Evolutionary conservation across 2,797 vertebrate species (phyloP).

Genomic region (Chaenodraco wilsoni): DNA sequence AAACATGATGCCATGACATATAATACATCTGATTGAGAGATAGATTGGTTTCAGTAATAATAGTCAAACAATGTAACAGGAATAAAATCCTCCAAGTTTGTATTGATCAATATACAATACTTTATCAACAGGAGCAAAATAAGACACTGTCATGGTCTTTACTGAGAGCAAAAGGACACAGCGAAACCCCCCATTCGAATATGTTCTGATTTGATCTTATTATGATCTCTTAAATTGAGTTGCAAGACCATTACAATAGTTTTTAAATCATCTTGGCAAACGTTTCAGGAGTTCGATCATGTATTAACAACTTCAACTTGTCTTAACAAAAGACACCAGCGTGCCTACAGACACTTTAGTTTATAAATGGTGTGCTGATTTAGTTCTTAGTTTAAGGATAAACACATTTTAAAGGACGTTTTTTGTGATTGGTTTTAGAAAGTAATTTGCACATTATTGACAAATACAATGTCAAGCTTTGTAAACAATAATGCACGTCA

Average conservation of each 20-base stretch:
- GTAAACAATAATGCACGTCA: neutral
- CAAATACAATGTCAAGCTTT: neutral
- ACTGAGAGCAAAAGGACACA: slow-evolving; percentile 16
- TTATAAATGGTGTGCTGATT: slow-evolving; percentile 2
- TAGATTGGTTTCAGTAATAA: too few species aligned
- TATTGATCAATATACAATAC: slow-evolving; percentile 33
- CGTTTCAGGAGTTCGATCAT: neutral
- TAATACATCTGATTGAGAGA: too few species aligned
- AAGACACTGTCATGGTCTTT: slow-evolving; percentile 37
- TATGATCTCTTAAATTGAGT: slow-evolving; percentile 40
- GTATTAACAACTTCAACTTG: neutral
- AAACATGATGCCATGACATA: neutral
- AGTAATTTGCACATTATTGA: neutral
- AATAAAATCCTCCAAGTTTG: neutral
- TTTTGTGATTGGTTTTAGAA: neutral
- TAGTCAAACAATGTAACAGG: too few species aligned
- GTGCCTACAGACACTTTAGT: neutral
- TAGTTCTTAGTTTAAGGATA: neutral
- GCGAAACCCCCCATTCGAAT: slow-evolving; percentile 23
- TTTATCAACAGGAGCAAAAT: slow-evolving; percentile 37
- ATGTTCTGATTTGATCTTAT: slow-evolving; percentile 41
- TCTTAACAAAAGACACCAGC: slow-evolving; percentile 1
- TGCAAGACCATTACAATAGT: slow-evolving; percentile 12
- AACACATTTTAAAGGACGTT: slow-evolving; percentile 1
- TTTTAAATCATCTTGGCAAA: slow-evolving; percentile 7